Percentiles rank a stretch among this genome's conserved stretches.
These are phyloP conservation scores for Pristionchus mayeri DNA, from an alignment of 2,888 invertebrate genomes.

Conservation along the genomic window DNA sequence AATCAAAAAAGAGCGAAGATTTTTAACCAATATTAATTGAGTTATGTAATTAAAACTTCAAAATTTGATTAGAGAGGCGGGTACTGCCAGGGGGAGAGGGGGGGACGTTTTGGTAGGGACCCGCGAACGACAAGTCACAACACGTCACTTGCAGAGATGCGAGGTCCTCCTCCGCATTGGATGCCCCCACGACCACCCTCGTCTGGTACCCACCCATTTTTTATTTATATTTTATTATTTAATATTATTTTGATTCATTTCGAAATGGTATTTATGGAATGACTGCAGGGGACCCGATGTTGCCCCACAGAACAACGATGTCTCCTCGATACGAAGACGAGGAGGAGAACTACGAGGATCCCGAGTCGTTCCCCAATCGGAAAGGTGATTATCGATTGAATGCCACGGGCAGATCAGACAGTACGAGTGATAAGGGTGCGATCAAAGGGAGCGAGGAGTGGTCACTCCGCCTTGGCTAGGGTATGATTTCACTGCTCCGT, in stretches of 20 bases:
- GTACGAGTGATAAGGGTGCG: constrained; percentile 25
- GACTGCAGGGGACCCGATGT: constrained; percentile 19
- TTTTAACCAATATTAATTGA: too few species aligned
- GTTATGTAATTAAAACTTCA: too few species aligned
- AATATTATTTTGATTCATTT: not conserved
- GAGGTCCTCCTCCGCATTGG: constrained; percentile 62
- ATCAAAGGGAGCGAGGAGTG: constrained; percentile 12
- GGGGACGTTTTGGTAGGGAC: too few species aligned
- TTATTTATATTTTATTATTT: not conserved
- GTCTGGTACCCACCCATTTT: constrained; percentile 13
- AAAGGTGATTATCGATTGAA: constrained; percentile 32
- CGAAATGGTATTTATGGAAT: not conserved
- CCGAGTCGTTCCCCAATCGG: constrained; percentile 52
- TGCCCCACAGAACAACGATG: constrained; percentile 23
- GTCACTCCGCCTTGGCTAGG: constrained; percentile 25
- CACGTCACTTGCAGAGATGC: constrained; percentile 51
- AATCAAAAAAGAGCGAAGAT: too few species aligned
- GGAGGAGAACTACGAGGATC: constrained; percentile 66
- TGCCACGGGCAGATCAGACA: constrained; percentile 3
- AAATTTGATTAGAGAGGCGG: too few species aligned
- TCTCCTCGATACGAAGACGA: constrained; percentile 42
- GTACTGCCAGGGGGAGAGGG: too few species aligned
- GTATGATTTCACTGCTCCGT: constrained; percentile 23
- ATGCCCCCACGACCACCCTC: constrained; percentile 62
- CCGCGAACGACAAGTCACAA: too few species aligned